Conservation (phyloP, 30 jellyfish, hydroid and myxozoan species). For the Aurelia sp. region DNA sequence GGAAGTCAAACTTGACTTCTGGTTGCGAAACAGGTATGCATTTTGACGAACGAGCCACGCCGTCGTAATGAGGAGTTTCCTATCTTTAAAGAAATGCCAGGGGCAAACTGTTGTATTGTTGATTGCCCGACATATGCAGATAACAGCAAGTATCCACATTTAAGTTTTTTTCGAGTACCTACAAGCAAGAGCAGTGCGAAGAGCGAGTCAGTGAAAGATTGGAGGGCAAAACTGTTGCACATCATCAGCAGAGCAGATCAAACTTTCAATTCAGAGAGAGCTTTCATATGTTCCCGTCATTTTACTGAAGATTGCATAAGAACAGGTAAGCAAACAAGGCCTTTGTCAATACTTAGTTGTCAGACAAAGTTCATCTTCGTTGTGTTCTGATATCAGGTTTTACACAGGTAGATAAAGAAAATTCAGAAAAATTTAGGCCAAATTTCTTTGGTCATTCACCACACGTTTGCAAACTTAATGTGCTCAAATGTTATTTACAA, state of each 20-base stretch:
- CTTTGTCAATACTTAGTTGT: conserved; percentile 10
- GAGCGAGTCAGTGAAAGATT: conserved; percentile 39
- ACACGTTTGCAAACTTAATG: too few relatives aligned
- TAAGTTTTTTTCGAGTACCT: conserved; percentile 40
- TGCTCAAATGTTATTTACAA: too few relatives aligned
- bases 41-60: conserved; percentile 49
- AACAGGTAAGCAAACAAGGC: conserved; percentile 37
- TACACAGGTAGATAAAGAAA: not conserved
- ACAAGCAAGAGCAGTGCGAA: conserved; percentile 65
- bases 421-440: conserved; percentile 16
- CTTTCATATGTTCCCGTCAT: conserved; percentile 61
- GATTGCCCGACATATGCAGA: conserved; percentile 51
- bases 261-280: conserved; percentile 55
- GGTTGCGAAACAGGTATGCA: conserved; percentile 30
- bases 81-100: conserved; percentile 44
- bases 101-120: conserved; percentile 61
- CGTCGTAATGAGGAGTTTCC: conserved; percentile 17
- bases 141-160: conserved; percentile 25
- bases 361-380: not conserved
- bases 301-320: conserved; percentile 60
- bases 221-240: conserved; percentile 56
- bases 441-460: too few relatives aligned
- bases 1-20: conserved; percentile 52
- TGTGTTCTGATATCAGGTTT: conserved; percentile 1
- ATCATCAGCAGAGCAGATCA: conserved; percentile 53